Conservation (phyloP, 2,888 invertebrate genomes). For the Zygaena filipendulae region DNA sequence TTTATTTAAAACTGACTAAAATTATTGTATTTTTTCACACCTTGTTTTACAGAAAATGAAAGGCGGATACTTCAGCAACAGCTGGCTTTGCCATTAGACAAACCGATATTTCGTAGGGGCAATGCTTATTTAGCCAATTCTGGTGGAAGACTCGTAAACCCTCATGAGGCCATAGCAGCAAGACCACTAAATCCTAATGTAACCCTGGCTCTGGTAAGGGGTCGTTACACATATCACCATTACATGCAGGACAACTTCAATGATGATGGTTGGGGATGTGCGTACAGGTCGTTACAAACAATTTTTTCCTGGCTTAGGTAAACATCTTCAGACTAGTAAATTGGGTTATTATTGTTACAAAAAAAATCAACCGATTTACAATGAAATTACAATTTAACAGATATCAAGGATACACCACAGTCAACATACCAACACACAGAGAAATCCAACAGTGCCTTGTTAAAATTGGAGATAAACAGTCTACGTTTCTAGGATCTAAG, state of each 20-base stretch:
- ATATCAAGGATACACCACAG: slow-evolving; percentile 84
- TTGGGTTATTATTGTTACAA: no score
- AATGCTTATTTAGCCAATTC: slow-evolving; percentile 71
- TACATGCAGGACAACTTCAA: slow-evolving; percentile 95
- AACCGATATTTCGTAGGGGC: slow-evolving; percentile 80
- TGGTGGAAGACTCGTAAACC: slow-evolving; percentile 73
- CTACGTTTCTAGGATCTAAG: slow-evolving; percentile 86
- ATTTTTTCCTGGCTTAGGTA: slow-evolving; percentile 94
- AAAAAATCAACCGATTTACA: no score
- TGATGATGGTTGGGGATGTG: slow-evolving; percentile 99
- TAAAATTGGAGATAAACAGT: slow-evolving; percentile 92
- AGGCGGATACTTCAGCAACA: slow-evolving; percentile 77
- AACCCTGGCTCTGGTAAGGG: slow-evolving; percentile 72
- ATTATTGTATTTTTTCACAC: no score
- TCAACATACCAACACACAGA: slow-evolving; percentile 80
- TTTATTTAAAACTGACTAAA: no score
- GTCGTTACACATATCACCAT: slow-evolving; percentile 94
- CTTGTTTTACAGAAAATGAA: slow-evolving; percentile 66
- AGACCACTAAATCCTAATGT: slow-evolving; percentile 34
- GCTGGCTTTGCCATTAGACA: slow-evolving; percentile 73
- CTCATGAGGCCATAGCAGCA: slow-evolving; percentile 73
- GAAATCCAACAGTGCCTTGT: slow-evolving; percentile 96
- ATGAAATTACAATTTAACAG: no score
- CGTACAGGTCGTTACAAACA: slow-evolving; percentile 97
- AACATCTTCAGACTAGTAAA: no score